Percentiles rank a stretch among this genome's conserved stretches.
Conservation (phyloP, 2,113 vertebrate species). For the Pelvicachromis taeniatus region DNA sequence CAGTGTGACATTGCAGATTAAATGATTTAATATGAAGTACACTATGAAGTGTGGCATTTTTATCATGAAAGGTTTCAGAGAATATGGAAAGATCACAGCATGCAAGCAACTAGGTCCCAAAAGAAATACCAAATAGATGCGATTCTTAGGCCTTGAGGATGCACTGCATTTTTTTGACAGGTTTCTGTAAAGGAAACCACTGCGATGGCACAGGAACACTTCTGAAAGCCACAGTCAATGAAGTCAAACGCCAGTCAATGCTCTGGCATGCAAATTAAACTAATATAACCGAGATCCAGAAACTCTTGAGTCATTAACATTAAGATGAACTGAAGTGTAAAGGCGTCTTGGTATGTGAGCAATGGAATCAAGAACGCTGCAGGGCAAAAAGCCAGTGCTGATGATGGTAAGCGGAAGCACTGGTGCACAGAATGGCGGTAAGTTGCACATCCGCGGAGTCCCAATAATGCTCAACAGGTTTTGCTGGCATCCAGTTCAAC, state of each 20-base stretch:
- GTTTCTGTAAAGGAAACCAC: background rate
- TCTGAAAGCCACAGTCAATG: background rate
- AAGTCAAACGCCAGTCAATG: background rate
- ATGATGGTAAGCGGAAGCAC: background rate
- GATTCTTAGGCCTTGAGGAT: background rate
- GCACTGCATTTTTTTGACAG: background rate
- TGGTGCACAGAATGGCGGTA: background rate
- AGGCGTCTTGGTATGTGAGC: background rate
- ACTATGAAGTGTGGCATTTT: background rate
- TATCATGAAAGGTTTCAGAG: background rate
- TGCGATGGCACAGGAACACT: background rate
- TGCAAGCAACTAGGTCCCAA: background rate
- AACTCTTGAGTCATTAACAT: background rate
- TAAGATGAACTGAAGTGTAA: background rate
- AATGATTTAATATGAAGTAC: background rate
- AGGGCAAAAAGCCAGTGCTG: background rate
- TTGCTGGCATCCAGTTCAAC: background rate
- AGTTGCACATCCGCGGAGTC: background rate
- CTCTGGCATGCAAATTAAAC: background rate
- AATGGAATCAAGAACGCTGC: background rate
- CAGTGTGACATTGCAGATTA: background rate
- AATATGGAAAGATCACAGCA: background rate
- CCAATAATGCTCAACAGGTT: background rate
- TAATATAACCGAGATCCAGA: background rate
- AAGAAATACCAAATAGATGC: background rate